phyloP scores from a whole-genome alignment of 2,113 vertebrate species.

The Herpailurus yagouaroundi region DNA sequence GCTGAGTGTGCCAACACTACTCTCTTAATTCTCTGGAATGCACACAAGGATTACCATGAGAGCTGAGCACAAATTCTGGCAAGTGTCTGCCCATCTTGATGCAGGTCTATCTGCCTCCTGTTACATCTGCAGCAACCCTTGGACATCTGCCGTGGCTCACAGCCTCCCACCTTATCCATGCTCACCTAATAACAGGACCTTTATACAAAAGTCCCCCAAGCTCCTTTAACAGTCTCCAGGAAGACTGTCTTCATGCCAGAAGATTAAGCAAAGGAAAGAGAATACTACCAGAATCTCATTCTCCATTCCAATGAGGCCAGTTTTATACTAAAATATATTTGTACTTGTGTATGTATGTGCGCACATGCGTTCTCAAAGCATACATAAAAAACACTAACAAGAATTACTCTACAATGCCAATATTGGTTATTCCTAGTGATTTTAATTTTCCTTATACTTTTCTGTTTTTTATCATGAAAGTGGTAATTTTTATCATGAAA shows the following conservation, averaged over 20 bases:
- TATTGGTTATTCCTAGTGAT: not conserved
- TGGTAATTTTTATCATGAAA: not conserved
- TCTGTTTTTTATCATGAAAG: not conserved
- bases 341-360: not conserved
- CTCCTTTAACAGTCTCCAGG: not conserved
- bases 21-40: not conserved
- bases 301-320: not conserved
- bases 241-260: not conserved
- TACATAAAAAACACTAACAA: not conserved
- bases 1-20: not conserved
- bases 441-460: not conserved
- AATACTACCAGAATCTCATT: not conserved
- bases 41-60: fast-evolving
- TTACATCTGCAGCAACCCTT: not conserved
- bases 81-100: not conserved
- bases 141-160: not conserved
- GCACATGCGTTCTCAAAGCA: not conserved
- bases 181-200: not conserved
- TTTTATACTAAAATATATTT: not conserved
- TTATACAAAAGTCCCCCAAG: not conserved
- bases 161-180: not conserved
- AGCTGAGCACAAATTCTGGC: not conserved
- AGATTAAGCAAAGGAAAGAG: not conserved
- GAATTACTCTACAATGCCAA: not conserved
- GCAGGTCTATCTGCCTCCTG: not conserved